phyloP scores from a whole-genome alignment of 2,797 vertebrate species.

The Hafferia zeledoni region DNA sequence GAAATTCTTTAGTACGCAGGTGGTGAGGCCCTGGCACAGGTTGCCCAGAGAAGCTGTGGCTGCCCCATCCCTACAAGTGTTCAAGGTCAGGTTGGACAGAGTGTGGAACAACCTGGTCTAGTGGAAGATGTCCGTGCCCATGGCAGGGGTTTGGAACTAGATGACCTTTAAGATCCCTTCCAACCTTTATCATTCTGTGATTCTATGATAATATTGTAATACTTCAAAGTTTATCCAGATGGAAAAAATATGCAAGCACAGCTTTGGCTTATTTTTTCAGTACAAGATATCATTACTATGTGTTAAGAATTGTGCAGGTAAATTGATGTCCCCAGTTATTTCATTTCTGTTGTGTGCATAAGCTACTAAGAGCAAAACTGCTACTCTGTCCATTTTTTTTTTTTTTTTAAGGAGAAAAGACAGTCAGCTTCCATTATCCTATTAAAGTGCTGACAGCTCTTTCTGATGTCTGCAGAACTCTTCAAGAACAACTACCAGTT shows the following conservation, averaged over 20 bases:
- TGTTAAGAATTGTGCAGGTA: neutral
- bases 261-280: neutral
- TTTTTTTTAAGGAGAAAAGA: neutral
- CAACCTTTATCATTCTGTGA: neutral
- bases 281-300: neutral
- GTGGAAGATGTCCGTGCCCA: neutral
- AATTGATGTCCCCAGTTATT: neutral
- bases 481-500: neutral
- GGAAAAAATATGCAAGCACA: neutral
- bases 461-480: neutral
- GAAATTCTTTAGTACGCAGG: neutral
- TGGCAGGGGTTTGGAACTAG: accelerated
- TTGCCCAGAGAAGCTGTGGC: neutral
- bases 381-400: neutral
- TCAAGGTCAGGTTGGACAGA: neutral
- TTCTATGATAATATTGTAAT: neutral
- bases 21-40: neutral
- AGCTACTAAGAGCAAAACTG: neutral
- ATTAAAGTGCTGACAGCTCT: neutral
- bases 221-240: neutral
- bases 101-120: neutral
- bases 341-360: neutral
- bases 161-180: neutral
- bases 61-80: neutral
- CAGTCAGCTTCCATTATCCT: neutral